A percentile compares a stretch with the other conserved stretches of the same genome.
phyloP scores from a whole-genome alignment of 2,888 invertebrate genomes.

The Lamellibrachia satsuma region DNA sequence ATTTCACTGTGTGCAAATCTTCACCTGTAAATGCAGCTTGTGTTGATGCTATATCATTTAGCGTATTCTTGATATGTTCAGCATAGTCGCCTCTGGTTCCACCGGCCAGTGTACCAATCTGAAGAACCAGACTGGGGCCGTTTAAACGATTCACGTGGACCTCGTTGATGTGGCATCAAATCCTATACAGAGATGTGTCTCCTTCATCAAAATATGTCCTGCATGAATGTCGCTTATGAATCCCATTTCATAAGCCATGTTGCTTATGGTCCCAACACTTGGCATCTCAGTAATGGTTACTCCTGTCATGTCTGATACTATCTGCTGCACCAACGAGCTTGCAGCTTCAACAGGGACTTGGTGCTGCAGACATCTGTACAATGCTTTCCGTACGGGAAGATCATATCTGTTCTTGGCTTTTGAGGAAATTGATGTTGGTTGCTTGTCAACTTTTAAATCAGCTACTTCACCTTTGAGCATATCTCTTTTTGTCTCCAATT shows the following conservation, averaged over 20 bases:
- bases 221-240: slow-evolving; percentile 23
- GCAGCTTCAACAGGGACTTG: slow-evolving; percentile 23
- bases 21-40: background rate
- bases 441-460: background rate
- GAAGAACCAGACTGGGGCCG: background rate
- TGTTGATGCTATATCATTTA: background rate
- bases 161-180: slow-evolving; percentile 28
- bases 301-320: background rate
- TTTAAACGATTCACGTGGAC: background rate
- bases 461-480: background rate
- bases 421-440: background rate
- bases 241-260: slow-evolving; percentile 27
- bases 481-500: background rate
- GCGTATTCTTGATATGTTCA: background rate
- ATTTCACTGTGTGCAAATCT: background rate
- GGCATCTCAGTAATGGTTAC: background rate
- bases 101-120: background rate
- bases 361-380: background rate
- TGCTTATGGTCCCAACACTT: background rate
- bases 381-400: background rate
- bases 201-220: background rate
- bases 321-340: background rate
- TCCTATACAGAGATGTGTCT: slow-evolving; percentile 19
- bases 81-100: background rate
- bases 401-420: background rate